Conservation (phyloP, 2,888 invertebrate genomes). For the Periphyllus acericola region DNA sequence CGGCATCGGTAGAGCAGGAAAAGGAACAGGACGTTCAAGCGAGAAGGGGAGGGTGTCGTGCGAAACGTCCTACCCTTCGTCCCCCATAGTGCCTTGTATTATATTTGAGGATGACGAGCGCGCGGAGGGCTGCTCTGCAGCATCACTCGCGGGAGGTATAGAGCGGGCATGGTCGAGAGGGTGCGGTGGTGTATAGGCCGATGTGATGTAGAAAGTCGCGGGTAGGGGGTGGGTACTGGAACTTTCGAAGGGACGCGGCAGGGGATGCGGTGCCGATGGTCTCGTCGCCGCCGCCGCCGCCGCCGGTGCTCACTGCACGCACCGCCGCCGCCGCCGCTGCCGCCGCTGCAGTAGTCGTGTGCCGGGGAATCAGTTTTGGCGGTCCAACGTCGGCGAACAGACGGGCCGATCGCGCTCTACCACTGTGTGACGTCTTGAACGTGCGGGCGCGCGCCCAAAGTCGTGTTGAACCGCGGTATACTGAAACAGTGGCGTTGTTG, state of each 20-base stretch:
- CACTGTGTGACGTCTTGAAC: not conserved
- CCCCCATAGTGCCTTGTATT: not conserved
- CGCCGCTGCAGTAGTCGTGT: not conserved
- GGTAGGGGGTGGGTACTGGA: not conserved
- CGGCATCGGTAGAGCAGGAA: not conserved
- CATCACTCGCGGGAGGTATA: not conserved
- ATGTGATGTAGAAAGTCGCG: not conserved
- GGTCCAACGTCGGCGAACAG: conserved; percentile 38
- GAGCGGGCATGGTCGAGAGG: not conserved
- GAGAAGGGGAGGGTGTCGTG: not conserved
- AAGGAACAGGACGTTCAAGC: not conserved
- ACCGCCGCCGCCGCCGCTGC: not conserved
- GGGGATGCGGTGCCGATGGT: not conserved
- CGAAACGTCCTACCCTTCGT: not conserved
- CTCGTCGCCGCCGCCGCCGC: not conserved
- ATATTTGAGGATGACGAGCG: not conserved
- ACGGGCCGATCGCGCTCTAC: not conserved
- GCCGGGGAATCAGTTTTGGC: conserved; percentile 56
- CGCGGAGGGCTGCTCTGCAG: not conserved
- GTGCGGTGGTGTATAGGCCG: not conserved
- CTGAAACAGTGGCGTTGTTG: too few species aligned
- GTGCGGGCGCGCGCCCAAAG: not conserved
- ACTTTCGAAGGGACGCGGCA: not conserved
- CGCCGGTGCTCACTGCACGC: conserved; percentile 45
- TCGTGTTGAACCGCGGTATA: too few species aligned